Evolutionary conservation across 92 coral and sea anemone genomes (phyloP).

Genomic region (Actinernus sp.): DNA sequence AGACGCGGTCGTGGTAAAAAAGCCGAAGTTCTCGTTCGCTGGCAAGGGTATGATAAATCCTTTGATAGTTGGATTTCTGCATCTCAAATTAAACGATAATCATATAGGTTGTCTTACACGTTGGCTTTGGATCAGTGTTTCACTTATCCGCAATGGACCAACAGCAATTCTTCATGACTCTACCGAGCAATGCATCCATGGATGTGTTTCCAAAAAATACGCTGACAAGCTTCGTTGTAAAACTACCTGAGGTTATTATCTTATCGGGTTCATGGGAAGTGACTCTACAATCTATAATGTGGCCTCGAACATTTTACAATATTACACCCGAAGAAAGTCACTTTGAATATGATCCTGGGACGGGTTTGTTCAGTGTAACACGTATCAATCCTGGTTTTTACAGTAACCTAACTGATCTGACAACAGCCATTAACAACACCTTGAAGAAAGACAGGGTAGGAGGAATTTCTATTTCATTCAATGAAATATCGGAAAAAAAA

Average conservation of each 20-base stretch:
- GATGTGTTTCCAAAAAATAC: slow-evolving; percentile 49
- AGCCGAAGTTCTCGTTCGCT: slow-evolving; percentile 30
- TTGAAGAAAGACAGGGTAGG: background rate
- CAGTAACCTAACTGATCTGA: background rate
- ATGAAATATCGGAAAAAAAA: background rate
- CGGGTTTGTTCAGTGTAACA: background rate
- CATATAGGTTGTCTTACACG: background rate
- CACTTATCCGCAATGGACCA: background rate
- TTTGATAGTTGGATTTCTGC: slow-evolving; percentile 40
- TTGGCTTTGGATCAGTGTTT: background rate
- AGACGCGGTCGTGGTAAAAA: slow-evolving; percentile 20
- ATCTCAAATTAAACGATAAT: background rate
- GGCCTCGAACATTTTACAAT: slow-evolving; percentile 13
- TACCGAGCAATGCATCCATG: slow-evolving; percentile 44
- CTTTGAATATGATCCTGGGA: background rate
- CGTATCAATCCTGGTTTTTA: background rate
- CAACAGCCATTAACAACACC: background rate
- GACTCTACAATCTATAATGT: slow-evolving; percentile 9
- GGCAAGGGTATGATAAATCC: slow-evolving; percentile 37
- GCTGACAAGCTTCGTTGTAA: slow-evolving; percentile 39
- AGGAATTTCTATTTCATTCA: background rate
- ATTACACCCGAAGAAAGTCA: background rate
- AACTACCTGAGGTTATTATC: slow-evolving; percentile 28
- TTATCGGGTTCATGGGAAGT: slow-evolving; percentile 48
- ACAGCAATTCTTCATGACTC: slow-evolving; percentile 21